A percentile compares a stretch with the other conserved stretches of the same genome.
These are phyloP conservation scores for Scelioninae gen. 1 DNA, from an alignment of 2,888 invertebrate species.

Conservation along the genomic window DNA sequence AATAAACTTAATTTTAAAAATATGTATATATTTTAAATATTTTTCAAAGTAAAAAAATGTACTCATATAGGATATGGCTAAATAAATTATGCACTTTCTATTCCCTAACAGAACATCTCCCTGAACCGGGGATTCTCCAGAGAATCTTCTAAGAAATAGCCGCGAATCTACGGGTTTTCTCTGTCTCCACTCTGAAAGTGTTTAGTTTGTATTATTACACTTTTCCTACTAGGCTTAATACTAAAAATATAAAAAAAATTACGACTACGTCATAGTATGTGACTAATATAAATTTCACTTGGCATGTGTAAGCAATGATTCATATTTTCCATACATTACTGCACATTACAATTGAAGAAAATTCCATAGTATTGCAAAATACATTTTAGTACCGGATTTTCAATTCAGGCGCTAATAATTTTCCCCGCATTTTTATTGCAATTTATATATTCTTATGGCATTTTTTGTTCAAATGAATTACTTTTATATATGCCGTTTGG, in stretches of 20 bases:
- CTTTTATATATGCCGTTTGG: too few relatives aligned
- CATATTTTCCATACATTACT: slow-evolving; percentile 33
- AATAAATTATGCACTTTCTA: too few relatives aligned
- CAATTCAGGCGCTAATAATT: slow-evolving; percentile 17
- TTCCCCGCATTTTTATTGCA: slow-evolving; percentile 3
- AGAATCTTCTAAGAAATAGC: too few relatives aligned
- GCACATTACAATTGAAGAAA: slow-evolving; percentile 27
- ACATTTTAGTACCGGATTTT: slow-evolving; percentile 13
- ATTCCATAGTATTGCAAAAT: slow-evolving; percentile 37
- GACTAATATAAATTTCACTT: slow-evolving; percentile 37
- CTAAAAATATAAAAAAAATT: not conserved
- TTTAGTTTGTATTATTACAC: too few relatives aligned
- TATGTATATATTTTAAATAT: too few relatives aligned
- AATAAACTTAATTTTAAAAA: too few relatives aligned
- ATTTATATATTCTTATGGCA: slow-evolving; percentile 9
- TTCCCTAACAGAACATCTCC: too few relatives aligned
- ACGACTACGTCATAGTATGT: not conserved
- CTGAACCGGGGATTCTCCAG: too few relatives aligned
- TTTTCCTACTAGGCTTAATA: not conserved
- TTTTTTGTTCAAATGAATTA: not conserved
- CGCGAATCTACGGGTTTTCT: too few relatives aligned
- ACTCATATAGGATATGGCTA: too few relatives aligned
- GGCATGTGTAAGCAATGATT: slow-evolving; percentile 24
- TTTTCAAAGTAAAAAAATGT: too few relatives aligned
- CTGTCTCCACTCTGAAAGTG: too few relatives aligned